These are phyloP conservation scores for Rhabdornis inornatus DNA, from an alignment of 2,113 vertebrate genomes.

Conservation along the genomic window DNA sequence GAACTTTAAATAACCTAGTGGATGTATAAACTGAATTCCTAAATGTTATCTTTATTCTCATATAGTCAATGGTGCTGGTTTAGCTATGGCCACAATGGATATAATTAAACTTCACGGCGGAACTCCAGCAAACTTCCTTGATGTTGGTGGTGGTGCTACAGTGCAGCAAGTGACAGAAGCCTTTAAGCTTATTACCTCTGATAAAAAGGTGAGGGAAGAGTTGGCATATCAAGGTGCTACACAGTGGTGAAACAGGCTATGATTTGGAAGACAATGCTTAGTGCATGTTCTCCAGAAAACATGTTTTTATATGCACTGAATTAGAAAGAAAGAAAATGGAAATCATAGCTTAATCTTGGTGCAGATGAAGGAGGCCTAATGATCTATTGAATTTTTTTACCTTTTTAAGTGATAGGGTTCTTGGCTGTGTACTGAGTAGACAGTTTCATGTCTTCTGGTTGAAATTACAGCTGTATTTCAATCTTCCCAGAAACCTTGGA, in stretches of 20 bases:
- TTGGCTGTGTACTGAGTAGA: neutral
- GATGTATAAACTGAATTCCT: conserved; percentile 9
- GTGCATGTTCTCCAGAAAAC: neutral
- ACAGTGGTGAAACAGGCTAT: neutral
- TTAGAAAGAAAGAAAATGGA: neutral
- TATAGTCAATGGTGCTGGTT: conserved; percentile 94
- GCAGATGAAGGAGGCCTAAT: neutral
- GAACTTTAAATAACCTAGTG: neutral
- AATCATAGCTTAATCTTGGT: neutral
- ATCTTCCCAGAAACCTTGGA: neutral
- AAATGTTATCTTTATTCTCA: conserved; percentile 22
- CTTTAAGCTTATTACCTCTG: conserved; percentile 98
- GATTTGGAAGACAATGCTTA: neutral
- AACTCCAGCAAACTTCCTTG: conserved; percentile 96
- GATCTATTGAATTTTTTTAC: neutral
- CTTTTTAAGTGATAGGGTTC: neutral
- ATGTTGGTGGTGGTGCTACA: conserved; percentile 97
- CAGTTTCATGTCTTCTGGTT: neutral
- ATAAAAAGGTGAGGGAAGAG: conserved; percentile 86
- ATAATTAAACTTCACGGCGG: conserved; percentile 99
- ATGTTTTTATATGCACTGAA: neutral
- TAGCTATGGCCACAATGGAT: conserved; percentile 99
- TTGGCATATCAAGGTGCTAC: neutral
- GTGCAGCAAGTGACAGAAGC: conserved; percentile 98
- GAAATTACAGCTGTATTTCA: neutral